Percentiles rank a stretch among this genome's conserved stretches.
Conservation (phyloP, 2,888 invertebrate species). For the Mycalesis mineus region DNA sequence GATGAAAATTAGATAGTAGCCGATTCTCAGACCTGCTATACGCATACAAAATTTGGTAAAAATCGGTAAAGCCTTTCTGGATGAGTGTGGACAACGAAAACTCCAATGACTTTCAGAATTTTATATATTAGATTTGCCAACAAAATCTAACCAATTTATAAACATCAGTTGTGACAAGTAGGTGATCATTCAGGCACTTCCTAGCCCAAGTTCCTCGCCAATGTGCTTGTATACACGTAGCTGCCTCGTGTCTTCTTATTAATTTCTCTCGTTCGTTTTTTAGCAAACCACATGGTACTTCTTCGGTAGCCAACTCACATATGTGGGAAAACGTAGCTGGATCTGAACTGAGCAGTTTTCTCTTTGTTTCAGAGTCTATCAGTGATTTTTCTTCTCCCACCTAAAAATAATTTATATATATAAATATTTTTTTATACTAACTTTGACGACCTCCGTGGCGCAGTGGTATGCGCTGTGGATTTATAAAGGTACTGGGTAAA, state of each 20-base stretch:
- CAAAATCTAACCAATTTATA: slow-evolving; percentile 51
- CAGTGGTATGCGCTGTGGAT: too few relatives aligned
- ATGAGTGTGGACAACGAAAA: too few relatives aligned
- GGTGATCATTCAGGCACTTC: slow-evolving; percentile 42
- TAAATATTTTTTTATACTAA: too few relatives aligned
- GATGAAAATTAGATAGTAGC: too few relatives aligned
- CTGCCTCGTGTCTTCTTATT: slow-evolving; percentile 56
- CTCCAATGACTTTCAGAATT: too few relatives aligned
- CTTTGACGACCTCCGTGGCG: too few relatives aligned
- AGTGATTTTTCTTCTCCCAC: slow-evolving; percentile 27
- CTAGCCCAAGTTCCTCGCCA: slow-evolving; percentile 64
- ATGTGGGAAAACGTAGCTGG: slow-evolving; percentile 43
- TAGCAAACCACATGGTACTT: slow-evolving; percentile 52
- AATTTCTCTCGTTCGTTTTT: slow-evolving; percentile 54
- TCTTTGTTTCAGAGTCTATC: slow-evolving; percentile 40
- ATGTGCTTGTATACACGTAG: slow-evolving; percentile 53
- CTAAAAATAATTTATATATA: too few relatives aligned
- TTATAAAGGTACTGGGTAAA: too few relatives aligned
- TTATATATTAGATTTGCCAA: too few relatives aligned
- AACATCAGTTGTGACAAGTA: slow-evolving; percentile 44
- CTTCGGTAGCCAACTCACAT: slow-evolving; percentile 56
- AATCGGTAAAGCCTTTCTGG: too few relatives aligned
- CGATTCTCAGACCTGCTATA: too few relatives aligned
- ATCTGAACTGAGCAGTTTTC: slow-evolving; percentile 36
- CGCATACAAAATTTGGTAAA: too few relatives aligned